Conservation (phyloP, 64 coral and sea anemone species). For the Catalaphyllia jardinei region DNA sequence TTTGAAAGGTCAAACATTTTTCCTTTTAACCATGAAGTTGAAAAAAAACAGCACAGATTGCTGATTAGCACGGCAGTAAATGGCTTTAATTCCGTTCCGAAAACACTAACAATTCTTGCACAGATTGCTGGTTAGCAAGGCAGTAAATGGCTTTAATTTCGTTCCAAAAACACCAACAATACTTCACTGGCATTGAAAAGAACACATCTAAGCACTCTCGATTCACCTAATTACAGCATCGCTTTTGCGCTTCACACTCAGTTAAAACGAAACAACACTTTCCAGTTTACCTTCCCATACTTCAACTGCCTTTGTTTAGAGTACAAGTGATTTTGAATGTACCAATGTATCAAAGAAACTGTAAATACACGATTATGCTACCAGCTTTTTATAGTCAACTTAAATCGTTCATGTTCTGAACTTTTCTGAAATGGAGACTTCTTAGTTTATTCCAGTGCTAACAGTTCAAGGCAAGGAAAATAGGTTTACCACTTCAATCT, state of each 20-base stretch:
- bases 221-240: background rate
- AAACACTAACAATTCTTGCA: background rate
- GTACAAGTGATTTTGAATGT: background rate
- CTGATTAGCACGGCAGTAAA: background rate
- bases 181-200: background rate
- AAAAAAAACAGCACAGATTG: background rate
- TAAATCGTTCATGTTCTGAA: background rate
- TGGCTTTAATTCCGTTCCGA: background rate
- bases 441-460: no score
- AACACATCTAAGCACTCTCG: background rate
- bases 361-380: background rate
- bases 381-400: background rate
- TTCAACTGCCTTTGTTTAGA: background rate
- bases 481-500: constrained; percentile 7
- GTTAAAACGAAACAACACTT: background rate
- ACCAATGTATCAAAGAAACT: background rate
- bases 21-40: background rate
- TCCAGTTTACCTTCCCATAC: background rate
- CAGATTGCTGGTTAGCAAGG: background rate
- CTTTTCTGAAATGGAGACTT: no score
- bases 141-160: background rate
- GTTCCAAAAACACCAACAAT: background rate
- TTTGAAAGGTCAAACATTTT: background rate
- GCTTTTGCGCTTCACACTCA: background rate
- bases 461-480: background rate